Percentiles rank a stretch among this genome's conserved stretches.
Conservation (phyloP, 2,888 invertebrate species). For the Nowickia ferox region DNA sequence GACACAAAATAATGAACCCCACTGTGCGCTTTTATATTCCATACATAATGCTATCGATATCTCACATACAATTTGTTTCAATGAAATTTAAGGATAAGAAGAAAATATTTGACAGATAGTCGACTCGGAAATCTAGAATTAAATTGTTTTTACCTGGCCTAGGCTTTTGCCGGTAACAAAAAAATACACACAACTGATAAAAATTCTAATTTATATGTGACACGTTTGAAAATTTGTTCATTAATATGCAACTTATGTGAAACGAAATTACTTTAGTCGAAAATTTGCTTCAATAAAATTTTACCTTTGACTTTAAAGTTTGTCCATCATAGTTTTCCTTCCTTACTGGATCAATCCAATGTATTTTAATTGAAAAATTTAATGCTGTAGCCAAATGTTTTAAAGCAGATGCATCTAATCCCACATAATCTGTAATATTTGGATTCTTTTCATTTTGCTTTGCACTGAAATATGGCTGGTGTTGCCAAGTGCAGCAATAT, state of each 20-base stretch:
- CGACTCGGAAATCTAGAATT: no score
- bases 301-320: slow-evolving; percentile 75
- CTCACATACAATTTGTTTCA: no score
- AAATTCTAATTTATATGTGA: not conserved
- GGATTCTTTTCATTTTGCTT: not conserved
- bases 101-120: no score
- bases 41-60: no score
- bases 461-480: slow-evolving; percentile 77
- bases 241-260: no score
- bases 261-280: slow-evolving; percentile 10
- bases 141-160: not conserved
- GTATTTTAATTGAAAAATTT: slow-evolving; percentile 76
- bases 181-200: not conserved
- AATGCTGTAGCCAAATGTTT: slow-evolving; percentile 75
- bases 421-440: slow-evolving; percentile 64
- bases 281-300: not conserved
- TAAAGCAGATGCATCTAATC: slow-evolving; percentile 78
- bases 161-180: not conserved
- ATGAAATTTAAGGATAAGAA: no score
- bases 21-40: no score
- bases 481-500: slow-evolving; percentile 78
- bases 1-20: no score
- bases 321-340: slow-evolving; percentile 74
- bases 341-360: slow-evolving; percentile 75
- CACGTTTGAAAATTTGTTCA: no score